These are phyloP conservation scores for Agelastica alni DNA, from an alignment of 2,888 invertebrate genomes.

Conservation along the genomic window DNA sequence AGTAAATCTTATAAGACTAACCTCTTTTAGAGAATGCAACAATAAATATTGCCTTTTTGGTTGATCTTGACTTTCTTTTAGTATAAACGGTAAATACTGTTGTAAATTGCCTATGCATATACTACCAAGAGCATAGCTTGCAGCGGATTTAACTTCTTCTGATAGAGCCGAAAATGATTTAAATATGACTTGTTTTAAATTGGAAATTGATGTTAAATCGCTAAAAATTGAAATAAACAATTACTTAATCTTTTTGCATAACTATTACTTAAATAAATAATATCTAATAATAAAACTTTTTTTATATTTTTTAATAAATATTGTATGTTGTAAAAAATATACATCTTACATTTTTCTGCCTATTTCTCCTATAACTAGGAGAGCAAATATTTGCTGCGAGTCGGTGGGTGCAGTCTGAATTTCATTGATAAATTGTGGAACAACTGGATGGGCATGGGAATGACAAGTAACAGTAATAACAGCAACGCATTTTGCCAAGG, in stretches of 20 bases:
- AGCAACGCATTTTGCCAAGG: slow-evolving; percentile 95
- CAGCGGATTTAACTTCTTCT: slow-evolving; percentile 97
- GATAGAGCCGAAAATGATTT: slow-evolving; percentile 88
- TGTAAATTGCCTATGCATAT: slow-evolving; percentile 94
- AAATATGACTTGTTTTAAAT: slow-evolving; percentile 78
- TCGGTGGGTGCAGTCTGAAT: slow-evolving; percentile 73
- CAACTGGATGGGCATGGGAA: slow-evolving; percentile 69
- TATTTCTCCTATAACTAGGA: slow-evolving; percentile 96
- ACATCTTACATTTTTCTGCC: slow-evolving; percentile 88
- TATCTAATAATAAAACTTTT: no score
- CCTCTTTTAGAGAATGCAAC: slow-evolving; percentile 96
- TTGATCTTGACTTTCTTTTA: slow-evolving; percentile 91
- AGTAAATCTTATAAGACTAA: slow-evolving; percentile 51
- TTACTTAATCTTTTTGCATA: no score
- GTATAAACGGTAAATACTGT: slow-evolving; percentile 90
- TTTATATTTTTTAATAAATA: no score
- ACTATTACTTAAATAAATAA: no score
- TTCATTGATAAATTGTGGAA: slow-evolving; percentile 71
- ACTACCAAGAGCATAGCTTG: slow-evolving; percentile 94
- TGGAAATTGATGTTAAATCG: slow-evolving; percentile 76
- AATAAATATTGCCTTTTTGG: slow-evolving; percentile 95
- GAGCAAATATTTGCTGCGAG: slow-evolving; percentile 87
- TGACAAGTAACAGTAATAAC: slow-evolving; percentile 82
- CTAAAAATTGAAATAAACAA: no score
- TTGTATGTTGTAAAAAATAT: no score